Evolutionary conservation across 2,888 invertebrate genomes (phyloP).

Genomic region (Rhaphigaster nebulosa): DNA sequence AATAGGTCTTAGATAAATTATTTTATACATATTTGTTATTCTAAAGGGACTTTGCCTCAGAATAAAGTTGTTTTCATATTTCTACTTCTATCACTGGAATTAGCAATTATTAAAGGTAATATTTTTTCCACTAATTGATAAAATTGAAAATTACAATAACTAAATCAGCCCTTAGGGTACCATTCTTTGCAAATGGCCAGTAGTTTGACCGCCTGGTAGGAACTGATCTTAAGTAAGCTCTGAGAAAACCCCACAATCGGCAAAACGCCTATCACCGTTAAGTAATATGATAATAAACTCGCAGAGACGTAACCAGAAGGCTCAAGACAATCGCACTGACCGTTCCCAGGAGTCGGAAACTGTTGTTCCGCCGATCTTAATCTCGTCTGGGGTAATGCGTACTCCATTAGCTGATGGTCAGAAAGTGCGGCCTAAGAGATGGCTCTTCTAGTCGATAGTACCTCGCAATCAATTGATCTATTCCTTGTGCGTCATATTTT

Average conservation of each 20-base stretch:
- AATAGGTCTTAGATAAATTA: too few species aligned
- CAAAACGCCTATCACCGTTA: constrained; percentile 9
- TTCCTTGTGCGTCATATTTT: background rate
- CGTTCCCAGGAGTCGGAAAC: background rate
- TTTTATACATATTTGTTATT: too few species aligned
- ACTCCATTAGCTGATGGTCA: background rate
- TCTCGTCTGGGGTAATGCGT: background rate
- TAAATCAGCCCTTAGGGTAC: too few species aligned
- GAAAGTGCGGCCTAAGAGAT: background rate
- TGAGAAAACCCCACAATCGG: background rate
- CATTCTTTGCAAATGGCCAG: too few species aligned
- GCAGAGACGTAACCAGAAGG: background rate
- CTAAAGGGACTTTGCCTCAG: too few species aligned
- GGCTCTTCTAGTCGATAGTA: background rate
- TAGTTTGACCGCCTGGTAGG: background rate
- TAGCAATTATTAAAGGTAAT: too few species aligned
- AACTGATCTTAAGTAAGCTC: background rate
- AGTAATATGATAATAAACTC: background rate
- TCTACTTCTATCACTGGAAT: too few species aligned
- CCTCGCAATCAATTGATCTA: background rate
- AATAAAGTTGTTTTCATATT: too few species aligned
- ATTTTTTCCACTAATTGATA: too few species aligned
- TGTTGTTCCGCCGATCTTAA: background rate
- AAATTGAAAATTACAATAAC: too few species aligned
- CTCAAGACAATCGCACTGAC: background rate